These are phyloP conservation scores for Trachemys scripta DNA, from an alignment of 2,113 vertebrate species.

Conservation along the genomic window DNA sequence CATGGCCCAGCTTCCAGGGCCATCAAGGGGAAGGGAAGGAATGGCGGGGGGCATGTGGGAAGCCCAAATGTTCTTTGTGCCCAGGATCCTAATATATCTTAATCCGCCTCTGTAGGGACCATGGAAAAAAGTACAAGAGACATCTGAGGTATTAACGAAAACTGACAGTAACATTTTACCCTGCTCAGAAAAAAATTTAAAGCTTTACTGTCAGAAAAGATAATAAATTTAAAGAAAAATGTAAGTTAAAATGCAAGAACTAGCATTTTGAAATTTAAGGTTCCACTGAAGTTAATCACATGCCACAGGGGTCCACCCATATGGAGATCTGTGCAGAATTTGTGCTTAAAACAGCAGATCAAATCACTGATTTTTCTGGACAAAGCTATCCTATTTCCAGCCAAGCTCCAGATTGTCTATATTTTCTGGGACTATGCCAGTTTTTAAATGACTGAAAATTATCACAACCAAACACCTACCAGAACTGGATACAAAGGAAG, in stretches of 20 bases:
- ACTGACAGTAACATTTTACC: background rate
- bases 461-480: background rate
- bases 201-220: background rate
- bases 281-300: background rate
- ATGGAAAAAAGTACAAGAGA: background rate
- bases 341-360: background rate
- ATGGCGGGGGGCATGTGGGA: no score
- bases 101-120: background rate
- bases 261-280: constrained; percentile 1
- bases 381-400: background rate
- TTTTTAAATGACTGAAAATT: background rate
- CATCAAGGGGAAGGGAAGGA: no score
- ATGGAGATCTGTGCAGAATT: background rate
- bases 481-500: background rate
- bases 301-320: background rate
- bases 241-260: background rate
- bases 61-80: no score
- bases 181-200: background rate
- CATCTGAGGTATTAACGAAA: background rate
- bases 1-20: no score
- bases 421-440: background rate
- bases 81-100: no score
- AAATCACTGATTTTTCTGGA: background rate
- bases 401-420: background rate
- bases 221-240: background rate